phyloP scores from a whole-genome alignment of 1,140 invertebrate genomes.

The Doryteuthis pealeii region DNA sequence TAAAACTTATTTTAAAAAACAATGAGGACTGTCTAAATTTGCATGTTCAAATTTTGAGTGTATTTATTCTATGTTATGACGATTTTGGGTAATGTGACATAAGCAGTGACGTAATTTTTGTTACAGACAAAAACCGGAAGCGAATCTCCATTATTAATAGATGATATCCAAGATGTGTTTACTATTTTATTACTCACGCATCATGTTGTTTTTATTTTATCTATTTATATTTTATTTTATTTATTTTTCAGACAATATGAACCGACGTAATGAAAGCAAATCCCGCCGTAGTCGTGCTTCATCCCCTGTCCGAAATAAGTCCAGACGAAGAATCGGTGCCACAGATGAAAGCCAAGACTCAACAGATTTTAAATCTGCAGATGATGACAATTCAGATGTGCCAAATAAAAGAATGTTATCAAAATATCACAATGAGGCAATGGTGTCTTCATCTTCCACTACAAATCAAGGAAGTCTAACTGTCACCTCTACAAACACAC shows the following conservation, averaged over 20 bases:
- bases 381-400: constrained; percentile 3
- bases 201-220: no score
- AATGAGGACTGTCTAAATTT: no score
- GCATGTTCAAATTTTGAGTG: no score
- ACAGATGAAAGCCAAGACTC: background rate
- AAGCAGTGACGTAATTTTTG: no score
- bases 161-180: no score
- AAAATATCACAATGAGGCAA: background rate
- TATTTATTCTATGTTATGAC: no score
- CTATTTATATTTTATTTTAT: no score
- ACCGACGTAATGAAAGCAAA: constrained; percentile 3
- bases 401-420: background rate
- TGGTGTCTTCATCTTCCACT: background rate
- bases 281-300: background rate
- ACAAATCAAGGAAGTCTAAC: background rate
- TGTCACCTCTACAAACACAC: background rate
- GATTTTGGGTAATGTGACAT: no score
- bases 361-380: background rate
- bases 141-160: no score
- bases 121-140: no score
- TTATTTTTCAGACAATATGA: constrained; percentile 9
- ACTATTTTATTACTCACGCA: no score
- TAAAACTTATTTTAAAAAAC: no score
- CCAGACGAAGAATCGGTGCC: background rate
- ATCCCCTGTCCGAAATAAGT: background rate